Base-by-base conservation (phyloP, 2,797 vertebrate species). In the Rhabdomys pumilio region DNA sequence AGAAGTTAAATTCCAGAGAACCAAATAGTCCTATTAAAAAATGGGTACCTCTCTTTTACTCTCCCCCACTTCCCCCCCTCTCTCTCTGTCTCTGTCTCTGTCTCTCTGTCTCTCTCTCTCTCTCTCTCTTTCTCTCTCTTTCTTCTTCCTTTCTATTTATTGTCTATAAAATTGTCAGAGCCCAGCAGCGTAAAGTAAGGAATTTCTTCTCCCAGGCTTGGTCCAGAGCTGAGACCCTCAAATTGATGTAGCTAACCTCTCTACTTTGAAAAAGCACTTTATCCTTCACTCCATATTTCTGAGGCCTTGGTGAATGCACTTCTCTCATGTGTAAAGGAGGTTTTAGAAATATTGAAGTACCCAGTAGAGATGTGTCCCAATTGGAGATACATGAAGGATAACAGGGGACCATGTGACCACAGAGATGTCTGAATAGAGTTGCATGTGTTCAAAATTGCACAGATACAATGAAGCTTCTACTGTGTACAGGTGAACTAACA, bases 1-100 rank as follows among this genome's bases (percentile, higher is more conserved):
- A 47, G 47, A 47, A 47, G 47, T 47, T 47, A 47, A 47, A 47
- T 6, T 47, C 47, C 47, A 47, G 47, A 47, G 47, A 47, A 47
- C 6, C 6, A 47, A 47, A 47, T 9, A 47, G 7, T 47, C 47
- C 47, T 47, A 47, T 47, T 47, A 47, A 47, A 47, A 47, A 47
- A 47, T 47, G 47, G 47, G 47, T 13, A 57, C 99, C 98, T 99
- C 98, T 99, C 99, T 80, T 99, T 99, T 7, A 98, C 47, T 99
- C 99, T 2, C 0, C 44, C 15, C 2, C 41, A 41, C 24, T 12
- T 1, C 9, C 24, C 29, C 24, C 29, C 24, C 24, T 63, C 24
- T 63, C 24, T 63, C 61, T 63, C 61, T 63, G 4, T 63, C 59
- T 59, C 22, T 63, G 24, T 63, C 8, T 63, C 24, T 63, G 8